Conservation (phyloP, 2,797 vertebrate species). For the Podargus strigoides region DNA sequence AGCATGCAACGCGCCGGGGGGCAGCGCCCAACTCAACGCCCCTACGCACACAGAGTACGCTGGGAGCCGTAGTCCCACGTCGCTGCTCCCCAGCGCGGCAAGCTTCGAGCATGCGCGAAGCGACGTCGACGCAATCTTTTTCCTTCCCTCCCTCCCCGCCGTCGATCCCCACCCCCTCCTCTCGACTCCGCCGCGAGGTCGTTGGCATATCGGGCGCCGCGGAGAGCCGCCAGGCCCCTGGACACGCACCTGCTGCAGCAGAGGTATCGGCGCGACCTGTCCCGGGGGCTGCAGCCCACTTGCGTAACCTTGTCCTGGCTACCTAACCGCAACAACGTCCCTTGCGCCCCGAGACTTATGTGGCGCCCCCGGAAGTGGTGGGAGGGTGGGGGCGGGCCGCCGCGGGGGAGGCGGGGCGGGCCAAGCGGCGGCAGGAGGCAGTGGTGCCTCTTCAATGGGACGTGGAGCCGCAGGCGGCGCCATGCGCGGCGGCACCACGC, state of each 20-base stretch:
- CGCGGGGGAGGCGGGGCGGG: background rate
- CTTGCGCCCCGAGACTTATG: conserved; percentile 35
- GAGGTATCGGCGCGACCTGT: background rate
- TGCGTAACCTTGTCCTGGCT: accelerated
- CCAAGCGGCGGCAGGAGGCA: too few relatives aligned
- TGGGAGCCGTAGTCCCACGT: accelerated
- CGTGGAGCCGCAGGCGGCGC: background rate
- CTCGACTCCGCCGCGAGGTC: background rate
- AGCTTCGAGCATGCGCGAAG: background rate
- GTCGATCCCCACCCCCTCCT: background rate
- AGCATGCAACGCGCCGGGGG: background rate
- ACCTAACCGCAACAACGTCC: accelerated
- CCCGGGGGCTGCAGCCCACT: accelerated
- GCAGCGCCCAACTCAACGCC: accelerated
- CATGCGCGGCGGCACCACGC: background rate
- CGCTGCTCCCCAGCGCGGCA: accelerated
- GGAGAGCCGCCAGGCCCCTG: background rate
- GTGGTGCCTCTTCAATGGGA: background rate
- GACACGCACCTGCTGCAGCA: background rate
- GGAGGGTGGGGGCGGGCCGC: background rate
- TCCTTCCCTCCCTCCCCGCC: background rate
- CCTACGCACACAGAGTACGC: accelerated
- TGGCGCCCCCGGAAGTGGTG: conserved; percentile 66
- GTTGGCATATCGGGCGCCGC: too few relatives aligned
- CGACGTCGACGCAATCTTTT: background rate